Evolutionary conservation across 2,113 vertebrate genomes (phyloP).

Genomic region (Spizaetus ornatus): DNA sequence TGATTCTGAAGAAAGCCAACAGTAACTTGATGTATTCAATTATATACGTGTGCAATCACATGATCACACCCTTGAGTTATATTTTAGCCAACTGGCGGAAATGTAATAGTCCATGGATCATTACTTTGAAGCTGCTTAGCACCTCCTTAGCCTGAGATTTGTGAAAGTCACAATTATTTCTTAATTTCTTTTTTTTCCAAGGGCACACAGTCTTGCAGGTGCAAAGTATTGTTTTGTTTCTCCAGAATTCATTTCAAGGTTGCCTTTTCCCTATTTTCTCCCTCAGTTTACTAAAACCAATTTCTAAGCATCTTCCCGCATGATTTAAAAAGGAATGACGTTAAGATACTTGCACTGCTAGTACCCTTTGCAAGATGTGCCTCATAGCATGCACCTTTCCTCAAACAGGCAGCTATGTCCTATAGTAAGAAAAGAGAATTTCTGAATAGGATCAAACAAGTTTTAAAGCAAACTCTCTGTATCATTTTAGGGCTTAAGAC

Average conservation of each 20-base stretch:
- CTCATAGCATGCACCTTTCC: neutral
- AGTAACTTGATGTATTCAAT: neutral
- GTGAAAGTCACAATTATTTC: neutral
- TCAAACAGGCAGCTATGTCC: neutral
- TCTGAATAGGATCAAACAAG: neutral
- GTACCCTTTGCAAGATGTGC: neutral
- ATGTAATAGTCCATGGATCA: neutral
- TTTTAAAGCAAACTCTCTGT: neutral
- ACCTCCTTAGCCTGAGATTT: neutral
- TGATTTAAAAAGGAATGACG: neutral
- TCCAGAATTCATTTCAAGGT: neutral
- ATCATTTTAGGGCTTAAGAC: neutral
- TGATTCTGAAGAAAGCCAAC: neutral
- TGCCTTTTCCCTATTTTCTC: neutral
- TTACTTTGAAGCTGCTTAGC: neutral
- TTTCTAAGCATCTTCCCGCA: neutral
- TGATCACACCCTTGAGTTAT: neutral
- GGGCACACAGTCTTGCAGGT: neutral
- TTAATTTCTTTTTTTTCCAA: neutral
- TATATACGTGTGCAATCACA: neutral
- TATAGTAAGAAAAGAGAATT: neutral
- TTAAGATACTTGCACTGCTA: neutral
- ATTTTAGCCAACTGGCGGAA: neutral
- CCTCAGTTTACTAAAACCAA: neutral
- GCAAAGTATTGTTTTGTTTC: neutral